Conservation (phyloP, 1,140 invertebrate species). For the Diorhabda carinulata region DNA sequence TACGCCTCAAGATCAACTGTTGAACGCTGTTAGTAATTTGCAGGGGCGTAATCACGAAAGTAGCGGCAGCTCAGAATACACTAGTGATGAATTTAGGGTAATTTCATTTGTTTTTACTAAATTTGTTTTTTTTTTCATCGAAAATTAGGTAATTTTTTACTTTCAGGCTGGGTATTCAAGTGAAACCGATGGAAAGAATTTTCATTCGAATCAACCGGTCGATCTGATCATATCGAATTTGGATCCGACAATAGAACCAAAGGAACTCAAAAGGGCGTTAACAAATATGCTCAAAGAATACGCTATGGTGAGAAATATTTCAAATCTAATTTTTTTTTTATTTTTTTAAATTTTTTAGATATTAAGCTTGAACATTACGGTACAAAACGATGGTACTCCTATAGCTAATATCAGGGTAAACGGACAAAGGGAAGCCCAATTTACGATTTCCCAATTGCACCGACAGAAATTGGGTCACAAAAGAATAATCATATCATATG, state of each 20-base stretch:
- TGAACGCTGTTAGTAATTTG: not conserved
- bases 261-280: constrained; percentile 67
- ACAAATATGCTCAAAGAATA: constrained; percentile 64
- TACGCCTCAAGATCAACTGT: constrained; percentile 27
- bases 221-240: constrained; percentile 73
- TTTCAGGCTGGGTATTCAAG: constrained; percentile 19
- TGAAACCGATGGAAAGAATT: constrained; percentile 17
- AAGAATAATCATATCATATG: constrained; percentile 74
- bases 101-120: not conserved
- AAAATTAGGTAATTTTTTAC: not conserved
- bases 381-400: constrained; percentile 66
- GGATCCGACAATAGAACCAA: constrained; percentile 68
- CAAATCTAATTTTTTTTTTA: not conserved
- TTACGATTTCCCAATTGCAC: constrained; percentile 79
- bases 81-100: constrained; percentile 29
- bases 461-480: constrained; percentile 78
- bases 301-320: constrained; percentile 55
- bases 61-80: constrained; percentile 33
- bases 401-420: constrained; percentile 65
- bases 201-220: constrained; percentile 46
- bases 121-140: no score
- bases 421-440: constrained; percentile 65
- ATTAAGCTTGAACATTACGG: constrained; percentile 60
- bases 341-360: constrained; percentile 50
- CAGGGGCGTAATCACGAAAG: constrained; percentile 21